Percentiles rank a stretch among this genome's conserved stretches.
phyloP scores from a whole-genome alignment of 2,888 invertebrate species.

The Callinectes sapidus region DNA sequence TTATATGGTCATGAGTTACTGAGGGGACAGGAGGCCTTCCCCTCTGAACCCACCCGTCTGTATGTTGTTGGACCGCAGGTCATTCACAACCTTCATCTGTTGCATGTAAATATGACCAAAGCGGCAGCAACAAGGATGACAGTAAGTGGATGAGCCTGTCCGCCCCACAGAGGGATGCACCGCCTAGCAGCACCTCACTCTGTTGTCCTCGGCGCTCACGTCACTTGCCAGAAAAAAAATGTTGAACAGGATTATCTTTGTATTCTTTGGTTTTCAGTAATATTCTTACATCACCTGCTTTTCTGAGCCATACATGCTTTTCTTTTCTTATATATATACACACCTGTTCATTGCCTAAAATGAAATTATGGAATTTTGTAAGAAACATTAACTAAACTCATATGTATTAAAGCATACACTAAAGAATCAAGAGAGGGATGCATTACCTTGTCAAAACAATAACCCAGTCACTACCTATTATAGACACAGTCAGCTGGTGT shows the following conservation, averaged over 20 bases:
- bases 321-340: background rate
- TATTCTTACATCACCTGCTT: background rate
- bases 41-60: slow-evolving; percentile 37
- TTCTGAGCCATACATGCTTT: slow-evolving; percentile 1
- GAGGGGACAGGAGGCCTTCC: slow-evolving; percentile 31
- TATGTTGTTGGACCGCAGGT: slow-evolving; percentile 51
- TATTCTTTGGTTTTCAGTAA: slow-evolving; percentile 6
- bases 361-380: background rate
- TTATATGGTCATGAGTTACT: slow-evolving; percentile 39
- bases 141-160: slow-evolving; percentile 21
- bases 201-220: background rate
- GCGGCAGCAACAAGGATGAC: slow-evolving; percentile 43
- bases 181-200: slow-evolving; percentile 51
- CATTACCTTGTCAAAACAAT: background rate
- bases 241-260: background rate
- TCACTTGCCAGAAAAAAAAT: background rate
- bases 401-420: background rate
- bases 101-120: slow-evolving; percentile 54
- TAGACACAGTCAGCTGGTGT: background rate
- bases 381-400: background rate
- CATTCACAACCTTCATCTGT: slow-evolving; percentile 58
- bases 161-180: slow-evolving; percentile 18
- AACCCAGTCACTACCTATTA: background rate
- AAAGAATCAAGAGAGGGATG: background rate
- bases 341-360: background rate